Conservation (phyloP, 2,113 vertebrate genomes). For the Mustelus asterias region DNA sequence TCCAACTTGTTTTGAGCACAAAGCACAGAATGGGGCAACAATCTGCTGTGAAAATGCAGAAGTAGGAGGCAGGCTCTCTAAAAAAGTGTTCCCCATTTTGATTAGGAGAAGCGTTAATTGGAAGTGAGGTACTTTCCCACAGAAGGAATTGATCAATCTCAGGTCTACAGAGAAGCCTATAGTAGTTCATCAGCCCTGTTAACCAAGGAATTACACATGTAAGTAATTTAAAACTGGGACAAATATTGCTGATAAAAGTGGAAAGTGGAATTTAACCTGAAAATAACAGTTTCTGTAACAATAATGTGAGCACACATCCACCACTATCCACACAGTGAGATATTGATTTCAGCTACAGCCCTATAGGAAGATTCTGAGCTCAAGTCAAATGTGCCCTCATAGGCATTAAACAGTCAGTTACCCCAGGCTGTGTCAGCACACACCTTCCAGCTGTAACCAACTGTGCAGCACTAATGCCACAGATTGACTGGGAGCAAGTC, state of each 20-base stretch:
- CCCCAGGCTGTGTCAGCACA: background rate
- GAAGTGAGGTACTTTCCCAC: slow-evolving; percentile 1
- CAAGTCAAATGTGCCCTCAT: background rate
- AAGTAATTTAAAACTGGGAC: background rate
- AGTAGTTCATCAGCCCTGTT: background rate
- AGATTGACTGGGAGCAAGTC: background rate
- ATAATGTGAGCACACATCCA: background rate
- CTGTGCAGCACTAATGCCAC: background rate
- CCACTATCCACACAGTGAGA: background rate
- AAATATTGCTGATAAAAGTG: background rate
- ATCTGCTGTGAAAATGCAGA: slow-evolving; percentile 15
- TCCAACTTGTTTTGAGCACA: background rate
- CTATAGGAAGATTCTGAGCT: background rate
- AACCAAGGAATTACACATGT: background rate
- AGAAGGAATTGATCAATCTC: background rate
- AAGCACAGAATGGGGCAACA: background rate
- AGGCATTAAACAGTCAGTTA: background rate
- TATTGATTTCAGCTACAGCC: background rate
- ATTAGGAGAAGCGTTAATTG: background rate
- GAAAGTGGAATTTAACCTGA: background rate
- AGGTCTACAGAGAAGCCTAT: background rate
- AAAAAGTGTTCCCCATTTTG: background rate
- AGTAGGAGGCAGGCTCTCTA: background rate
- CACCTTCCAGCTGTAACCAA: background rate
- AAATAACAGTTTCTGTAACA: background rate